Conservation (phyloP, 2,888 invertebrate species). For the Callyntrura guangdongensis region DNA sequence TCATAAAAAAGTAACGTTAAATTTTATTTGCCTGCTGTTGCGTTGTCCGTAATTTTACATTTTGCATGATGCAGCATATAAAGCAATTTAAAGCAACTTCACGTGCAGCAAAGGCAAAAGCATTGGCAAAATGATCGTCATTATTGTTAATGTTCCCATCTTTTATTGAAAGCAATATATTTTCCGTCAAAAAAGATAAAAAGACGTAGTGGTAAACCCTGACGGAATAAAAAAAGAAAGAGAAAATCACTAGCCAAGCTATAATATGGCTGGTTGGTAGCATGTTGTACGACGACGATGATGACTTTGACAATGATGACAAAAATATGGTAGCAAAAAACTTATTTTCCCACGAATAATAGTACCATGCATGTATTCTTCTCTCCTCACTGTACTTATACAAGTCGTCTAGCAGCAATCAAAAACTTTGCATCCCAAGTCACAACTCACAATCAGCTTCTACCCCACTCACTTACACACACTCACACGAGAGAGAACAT, state of each 20-base stretch:
- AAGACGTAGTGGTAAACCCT: background rate
- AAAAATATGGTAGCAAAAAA: constrained; percentile 84
- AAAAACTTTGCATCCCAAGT: constrained; percentile 50
- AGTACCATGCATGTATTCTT: background rate
- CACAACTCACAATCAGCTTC: constrained; percentile 39
- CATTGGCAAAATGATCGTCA: constrained; percentile 8
- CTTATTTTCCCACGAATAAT: constrained; percentile 85
- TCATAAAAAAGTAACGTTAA: background rate
- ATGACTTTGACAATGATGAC: constrained; percentile 85
- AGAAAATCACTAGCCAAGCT: constrained; percentile 56
- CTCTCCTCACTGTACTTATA: constrained; percentile 2
- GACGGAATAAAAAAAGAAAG: background rate
- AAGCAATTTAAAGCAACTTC: background rate
- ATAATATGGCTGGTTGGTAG: constrained; percentile 33
- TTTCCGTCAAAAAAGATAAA: constrained; percentile 15
- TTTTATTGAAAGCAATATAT: constrained; percentile 42
- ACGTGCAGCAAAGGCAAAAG: background rate
- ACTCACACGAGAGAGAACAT: constrained; percentile 26
- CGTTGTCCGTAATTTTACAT: background rate
- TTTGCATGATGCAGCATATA: background rate
- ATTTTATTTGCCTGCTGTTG: background rate
- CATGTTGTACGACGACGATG: constrained; percentile 81
- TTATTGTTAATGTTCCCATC: background rate
- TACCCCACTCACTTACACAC: background rate
- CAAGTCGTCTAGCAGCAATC: constrained; percentile 43